Evolutionary conservation across 2,888 invertebrate genomes (phyloP).

Genomic region (Xestia c-nigrum): DNA sequence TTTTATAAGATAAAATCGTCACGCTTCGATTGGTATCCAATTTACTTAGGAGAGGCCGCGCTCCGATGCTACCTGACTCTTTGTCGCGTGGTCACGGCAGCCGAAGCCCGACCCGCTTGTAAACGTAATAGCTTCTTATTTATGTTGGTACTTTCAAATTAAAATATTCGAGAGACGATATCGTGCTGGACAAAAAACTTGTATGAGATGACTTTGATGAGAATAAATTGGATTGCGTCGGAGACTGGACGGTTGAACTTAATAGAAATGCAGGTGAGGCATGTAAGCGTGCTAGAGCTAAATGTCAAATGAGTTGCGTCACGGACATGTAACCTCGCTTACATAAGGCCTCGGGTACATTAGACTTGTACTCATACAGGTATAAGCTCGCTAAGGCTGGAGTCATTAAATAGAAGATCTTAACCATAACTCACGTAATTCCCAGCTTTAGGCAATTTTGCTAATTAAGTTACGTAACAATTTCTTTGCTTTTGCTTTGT

Average conservation of each 20-base stretch:
- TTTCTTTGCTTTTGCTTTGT: conserved; percentile 28
- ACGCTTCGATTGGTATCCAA: conserved; percentile 87
- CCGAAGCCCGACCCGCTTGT: conserved; percentile 73
- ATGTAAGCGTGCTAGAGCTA: conserved; percentile 62
- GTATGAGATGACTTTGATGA: conserved; percentile 74
- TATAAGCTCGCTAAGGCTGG: conserved; percentile 42
- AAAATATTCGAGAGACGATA: conserved; percentile 79
- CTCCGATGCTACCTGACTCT: conserved; percentile 78
- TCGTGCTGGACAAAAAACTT: conserved; percentile 74
- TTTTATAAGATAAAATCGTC: conserved; percentile 83
- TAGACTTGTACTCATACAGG: conserved; percentile 28
- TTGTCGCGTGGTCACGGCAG: conserved; percentile 85
- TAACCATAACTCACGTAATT: conserved; percentile 49
- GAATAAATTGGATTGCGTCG: conserved; percentile 78
- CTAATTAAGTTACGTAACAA: conserved; percentile 49
- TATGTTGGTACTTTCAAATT: conserved; percentile 84
- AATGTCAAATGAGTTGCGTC: conserved; percentile 63
- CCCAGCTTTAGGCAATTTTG: conserved; percentile 39
- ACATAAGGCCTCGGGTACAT: conserved; percentile 43
- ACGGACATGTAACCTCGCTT: conserved; percentile 52
- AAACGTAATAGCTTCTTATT: conserved; percentile 83
- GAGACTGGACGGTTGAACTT: conserved; percentile 65
- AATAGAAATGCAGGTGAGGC: conserved; percentile 58
- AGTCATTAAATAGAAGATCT: conserved; percentile 44
- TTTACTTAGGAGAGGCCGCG: conserved; percentile 82